Percentiles rank a stretch among this genome's conserved stretches.
These are phyloP conservation scores for Diploscapter pachys DNA, from an alignment of 1,140 invertebrate species.

Conservation along the genomic window DNA sequence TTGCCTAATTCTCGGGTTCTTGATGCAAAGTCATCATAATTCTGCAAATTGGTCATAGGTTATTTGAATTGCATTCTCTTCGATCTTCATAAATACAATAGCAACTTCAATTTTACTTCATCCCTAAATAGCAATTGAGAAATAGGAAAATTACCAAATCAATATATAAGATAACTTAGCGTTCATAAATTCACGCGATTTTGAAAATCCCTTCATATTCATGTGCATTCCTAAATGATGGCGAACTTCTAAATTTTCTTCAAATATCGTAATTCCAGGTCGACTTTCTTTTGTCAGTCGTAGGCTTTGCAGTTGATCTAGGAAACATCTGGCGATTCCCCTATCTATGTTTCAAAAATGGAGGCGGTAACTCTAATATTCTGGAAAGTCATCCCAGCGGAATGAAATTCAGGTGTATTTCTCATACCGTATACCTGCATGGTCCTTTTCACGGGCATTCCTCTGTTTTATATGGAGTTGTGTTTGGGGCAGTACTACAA, in stretches of 20 bases:
- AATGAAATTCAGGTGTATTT: constrained; percentile 73
- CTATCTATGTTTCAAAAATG: constrained; percentile 66
- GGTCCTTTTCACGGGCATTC: constrained; percentile 90
- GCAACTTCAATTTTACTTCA: too few species aligned
- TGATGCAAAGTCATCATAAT: too few species aligned
- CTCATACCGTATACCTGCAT: constrained; percentile 91
- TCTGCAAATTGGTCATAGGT: too few species aligned
- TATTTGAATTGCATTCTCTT: too few species aligned
- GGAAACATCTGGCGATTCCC: constrained; percentile 81
- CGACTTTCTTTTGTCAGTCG: constrained; percentile 85
- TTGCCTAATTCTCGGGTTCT: too few species aligned
- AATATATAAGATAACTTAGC: too few species aligned
- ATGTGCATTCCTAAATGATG: neutral
- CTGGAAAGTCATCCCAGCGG: constrained; percentile 3
- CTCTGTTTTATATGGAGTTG: constrained; percentile 96
- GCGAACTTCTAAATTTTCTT: neutral
- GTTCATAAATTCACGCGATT: too few species aligned
- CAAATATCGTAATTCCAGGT: constrained; percentile 62
- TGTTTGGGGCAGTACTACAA: constrained; percentile 93
- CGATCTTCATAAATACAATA: too few species aligned
- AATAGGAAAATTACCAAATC: too few species aligned
- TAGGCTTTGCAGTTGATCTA: constrained; percentile 84
- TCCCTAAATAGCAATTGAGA: too few species aligned
- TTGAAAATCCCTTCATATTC: too few species aligned
- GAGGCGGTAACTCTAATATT: constrained; percentile 60